Conservation (phyloP, 2,888 invertebrate species). For the Tortrix viridana region DNA sequence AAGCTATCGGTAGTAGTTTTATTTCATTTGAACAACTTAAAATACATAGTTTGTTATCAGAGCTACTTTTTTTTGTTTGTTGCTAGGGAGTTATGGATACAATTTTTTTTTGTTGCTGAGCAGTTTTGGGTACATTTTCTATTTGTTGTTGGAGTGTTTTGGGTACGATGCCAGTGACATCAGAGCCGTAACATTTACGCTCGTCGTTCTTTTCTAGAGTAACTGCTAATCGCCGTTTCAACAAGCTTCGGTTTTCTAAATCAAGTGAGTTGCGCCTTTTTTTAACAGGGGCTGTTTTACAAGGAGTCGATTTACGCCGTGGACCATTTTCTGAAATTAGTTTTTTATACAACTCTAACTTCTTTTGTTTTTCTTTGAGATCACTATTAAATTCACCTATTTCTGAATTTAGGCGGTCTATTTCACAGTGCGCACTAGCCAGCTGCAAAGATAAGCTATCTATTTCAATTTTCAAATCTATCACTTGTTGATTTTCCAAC, state of each 20-base stretch:
- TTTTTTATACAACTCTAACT: neutral
- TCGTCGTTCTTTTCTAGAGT: neutral
- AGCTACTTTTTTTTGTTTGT: no score
- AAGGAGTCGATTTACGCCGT: neutral
- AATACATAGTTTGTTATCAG: neutral
- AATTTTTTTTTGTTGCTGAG: no score
- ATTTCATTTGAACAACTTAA: neutral
- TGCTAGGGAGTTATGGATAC: no score
- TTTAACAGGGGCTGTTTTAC: neutral
- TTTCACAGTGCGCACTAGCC: slow-evolving; percentile 1
- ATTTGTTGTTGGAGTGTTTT: neutral
- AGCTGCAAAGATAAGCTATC: neutral
- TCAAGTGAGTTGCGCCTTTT: no score
- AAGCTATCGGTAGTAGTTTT: neutral
- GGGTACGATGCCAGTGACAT: neutral
- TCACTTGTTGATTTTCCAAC: no score
- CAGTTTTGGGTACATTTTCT: no score
- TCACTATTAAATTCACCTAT: neutral
- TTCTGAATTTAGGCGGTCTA: neutral
- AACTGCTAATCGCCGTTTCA: neutral
- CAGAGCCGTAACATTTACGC: no score
- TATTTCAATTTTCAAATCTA: neutral
- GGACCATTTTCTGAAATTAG: neutral
- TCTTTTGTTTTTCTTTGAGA: neutral
- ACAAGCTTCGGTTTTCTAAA: no score